Percentiles rank a stretch among this genome's conserved stretches.
Evolutionary conservation across 2,888 invertebrate genomes (phyloP).

Genomic region (Anagyrus pseudococci): DNA sequence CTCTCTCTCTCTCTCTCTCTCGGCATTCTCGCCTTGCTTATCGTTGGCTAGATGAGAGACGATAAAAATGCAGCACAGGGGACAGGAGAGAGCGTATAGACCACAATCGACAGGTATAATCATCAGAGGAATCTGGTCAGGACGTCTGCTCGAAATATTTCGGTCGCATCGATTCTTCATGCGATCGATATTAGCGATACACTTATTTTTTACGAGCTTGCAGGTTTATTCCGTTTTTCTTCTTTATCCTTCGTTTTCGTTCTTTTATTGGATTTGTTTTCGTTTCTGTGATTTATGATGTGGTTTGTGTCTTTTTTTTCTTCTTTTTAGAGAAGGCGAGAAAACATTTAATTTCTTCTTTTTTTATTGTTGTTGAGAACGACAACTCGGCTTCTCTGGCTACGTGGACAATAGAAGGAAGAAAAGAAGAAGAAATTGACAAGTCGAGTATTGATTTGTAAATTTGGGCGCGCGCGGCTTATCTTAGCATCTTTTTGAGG

Average conservation of each 20-base stretch:
- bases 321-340: conserved; percentile 1
- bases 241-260: background rate
- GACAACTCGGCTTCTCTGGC: background rate
- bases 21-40: background rate
- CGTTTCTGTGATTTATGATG: conserved; percentile 20
- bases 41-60: conserved; percentile 10
- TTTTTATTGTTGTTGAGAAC: background rate
- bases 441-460: conserved; percentile 1
- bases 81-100: conserved; percentile 8
- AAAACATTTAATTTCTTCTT: conserved; percentile 20
- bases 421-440: background rate
- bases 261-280: conserved; percentile 6
- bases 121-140: background rate
- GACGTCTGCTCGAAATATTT: conserved; percentile 2
- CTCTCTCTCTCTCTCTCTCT: no score
- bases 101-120: conserved; percentile 17
- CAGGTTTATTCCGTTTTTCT: background rate
- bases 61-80: conserved; percentile 6
- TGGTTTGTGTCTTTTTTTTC: conserved; percentile 1
- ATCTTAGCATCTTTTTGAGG: background rate
- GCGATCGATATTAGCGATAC: conserved; percentile 35
- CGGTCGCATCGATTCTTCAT: conserved; percentile 18
- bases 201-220: conserved; percentile 16
- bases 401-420: background rate
- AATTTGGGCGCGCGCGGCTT: background rate